Evolutionary conservation across 2,888 invertebrate species (phyloP).

Genomic region (Diplazon laetatorius): DNA sequence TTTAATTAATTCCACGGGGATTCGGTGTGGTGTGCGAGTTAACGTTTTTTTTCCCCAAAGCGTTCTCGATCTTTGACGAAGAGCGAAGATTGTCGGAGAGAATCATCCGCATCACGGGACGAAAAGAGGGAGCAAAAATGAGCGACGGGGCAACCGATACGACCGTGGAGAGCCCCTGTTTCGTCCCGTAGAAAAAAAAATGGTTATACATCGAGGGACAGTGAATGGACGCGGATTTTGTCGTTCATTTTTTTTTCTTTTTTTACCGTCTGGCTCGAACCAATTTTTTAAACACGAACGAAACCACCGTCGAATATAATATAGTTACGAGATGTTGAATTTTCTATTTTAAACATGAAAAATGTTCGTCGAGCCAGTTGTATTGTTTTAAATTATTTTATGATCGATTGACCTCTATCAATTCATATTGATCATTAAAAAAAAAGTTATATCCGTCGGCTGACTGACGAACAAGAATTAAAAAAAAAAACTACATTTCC

Average conservation of each 20-base stretch:
- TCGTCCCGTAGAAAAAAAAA: slow-evolving; percentile 23
- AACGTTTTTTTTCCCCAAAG: background rate
- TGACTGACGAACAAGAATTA: too few species aligned
- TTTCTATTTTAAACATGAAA: too few species aligned
- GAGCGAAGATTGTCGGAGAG: slow-evolving; percentile 37
- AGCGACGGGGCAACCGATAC: slow-evolving; percentile 39
- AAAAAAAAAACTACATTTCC: too few species aligned
- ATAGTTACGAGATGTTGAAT: background rate
- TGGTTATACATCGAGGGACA: slow-evolving; percentile 10
- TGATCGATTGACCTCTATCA: too few species aligned
- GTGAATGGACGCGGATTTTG: background rate
- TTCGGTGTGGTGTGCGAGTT: slow-evolving; percentile 29
- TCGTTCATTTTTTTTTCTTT: too few species aligned
- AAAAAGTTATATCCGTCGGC: too few species aligned
- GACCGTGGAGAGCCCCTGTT: background rate
- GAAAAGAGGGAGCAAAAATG: slow-evolving; percentile 49
- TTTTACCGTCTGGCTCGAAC: background rate
- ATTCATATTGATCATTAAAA: too few species aligned
- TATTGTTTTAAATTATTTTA: too few species aligned
- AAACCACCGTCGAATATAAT: background rate
- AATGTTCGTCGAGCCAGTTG: too few species aligned
- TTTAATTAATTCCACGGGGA: slow-evolving; percentile 63
- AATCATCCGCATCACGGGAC: slow-evolving; percentile 44
- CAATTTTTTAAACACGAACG: background rate
- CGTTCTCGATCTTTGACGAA: slow-evolving; percentile 6